Evolutionary conservation across 2,888 invertebrate species (phyloP), one percentile per base, ranked within the genome.

Genomic region (Andrena haemorrhoa): DNA sequence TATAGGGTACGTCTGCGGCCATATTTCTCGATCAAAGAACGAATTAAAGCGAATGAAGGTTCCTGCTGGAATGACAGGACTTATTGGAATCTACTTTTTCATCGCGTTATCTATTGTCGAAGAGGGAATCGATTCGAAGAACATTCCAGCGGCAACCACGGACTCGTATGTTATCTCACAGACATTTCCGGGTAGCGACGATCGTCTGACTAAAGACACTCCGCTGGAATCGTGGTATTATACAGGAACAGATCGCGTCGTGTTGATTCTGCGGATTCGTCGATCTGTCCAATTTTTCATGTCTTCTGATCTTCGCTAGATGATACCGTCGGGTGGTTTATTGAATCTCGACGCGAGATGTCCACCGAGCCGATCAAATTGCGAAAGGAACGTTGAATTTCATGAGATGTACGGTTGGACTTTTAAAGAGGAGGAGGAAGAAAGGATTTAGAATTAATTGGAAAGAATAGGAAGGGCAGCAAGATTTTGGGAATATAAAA

Each of bases 31-130:
- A 29, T 10, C 31, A 20, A 20, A 12, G 7, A 41, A 47, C 20
- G 20, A 16, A 70, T 31, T 56, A 56, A 56, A 56, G 23, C 10
- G n/a, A 47, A 6, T n/a, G n/a, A 29, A 41, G 10, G 16, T 51
- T 74, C 58, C 29, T 29, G 12, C 29, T 12, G 60, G 68, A 41
- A 60, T 6, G 74, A 31, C 61, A 16, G 23, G 6, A 29, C 20
- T 60, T 66, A 66, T 41, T 1, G 60, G 23, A 41, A 31, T 23
- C 51, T 35, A 61, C 61, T 51, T 74, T 65, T 66, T 66, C 49
- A 60, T 66, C 51, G 51, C 26, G 41, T 53, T 56, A 66, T 77
- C 73, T n/a, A 73, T 60, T 26, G 49, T 35, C 31, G 20, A n/a
- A 16, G 51, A 49, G 61, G n/a, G 29, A 41, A 61, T 78, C 66